Percentiles rank a stretch among this genome's conserved stretches.
Evolutionary conservation across 1,140 invertebrate genomes (phyloP).

Genomic region (Bradysia coprophila): DNA sequence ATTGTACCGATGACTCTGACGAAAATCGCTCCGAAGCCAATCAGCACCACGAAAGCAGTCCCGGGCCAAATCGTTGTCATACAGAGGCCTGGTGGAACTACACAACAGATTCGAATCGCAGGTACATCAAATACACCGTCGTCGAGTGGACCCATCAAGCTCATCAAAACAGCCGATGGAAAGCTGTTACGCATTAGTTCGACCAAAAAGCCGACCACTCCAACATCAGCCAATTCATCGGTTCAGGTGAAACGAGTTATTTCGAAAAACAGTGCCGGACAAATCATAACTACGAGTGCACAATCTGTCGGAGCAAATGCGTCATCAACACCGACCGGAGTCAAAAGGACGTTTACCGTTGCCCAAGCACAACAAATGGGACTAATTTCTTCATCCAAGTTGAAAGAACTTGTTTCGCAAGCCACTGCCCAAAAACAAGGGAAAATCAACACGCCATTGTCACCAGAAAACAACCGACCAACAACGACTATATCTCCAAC

Average conservation of each 20-base stretch:
- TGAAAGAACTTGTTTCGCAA: neutral
- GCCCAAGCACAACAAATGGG: conserved; percentile 1
- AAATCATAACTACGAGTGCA: neutral
- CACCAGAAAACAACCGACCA: neutral
- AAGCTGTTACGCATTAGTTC: neutral
- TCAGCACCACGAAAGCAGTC: neutral
- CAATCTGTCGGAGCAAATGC: neutral
- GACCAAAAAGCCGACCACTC: too few relatives aligned
- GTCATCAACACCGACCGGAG: neutral
- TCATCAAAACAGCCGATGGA: neutral
- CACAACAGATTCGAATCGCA: neutral
- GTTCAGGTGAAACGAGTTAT: neutral
- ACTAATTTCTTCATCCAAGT: neutral
- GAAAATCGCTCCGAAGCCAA: neutral
- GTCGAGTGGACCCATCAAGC: neutral
- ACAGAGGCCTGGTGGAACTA: neutral
- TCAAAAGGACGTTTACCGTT: neutral
- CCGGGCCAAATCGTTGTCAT: neutral
- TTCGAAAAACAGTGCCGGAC: neutral
- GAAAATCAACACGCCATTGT: neutral
- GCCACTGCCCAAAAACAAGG: neutral
- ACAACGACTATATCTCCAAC: neutral
- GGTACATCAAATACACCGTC: neutral
- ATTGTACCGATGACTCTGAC: neutral
- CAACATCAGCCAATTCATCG: neutral